phyloP scores from a whole-genome alignment of 2,888 invertebrate genomes.

The Sesia apiformis region DNA sequence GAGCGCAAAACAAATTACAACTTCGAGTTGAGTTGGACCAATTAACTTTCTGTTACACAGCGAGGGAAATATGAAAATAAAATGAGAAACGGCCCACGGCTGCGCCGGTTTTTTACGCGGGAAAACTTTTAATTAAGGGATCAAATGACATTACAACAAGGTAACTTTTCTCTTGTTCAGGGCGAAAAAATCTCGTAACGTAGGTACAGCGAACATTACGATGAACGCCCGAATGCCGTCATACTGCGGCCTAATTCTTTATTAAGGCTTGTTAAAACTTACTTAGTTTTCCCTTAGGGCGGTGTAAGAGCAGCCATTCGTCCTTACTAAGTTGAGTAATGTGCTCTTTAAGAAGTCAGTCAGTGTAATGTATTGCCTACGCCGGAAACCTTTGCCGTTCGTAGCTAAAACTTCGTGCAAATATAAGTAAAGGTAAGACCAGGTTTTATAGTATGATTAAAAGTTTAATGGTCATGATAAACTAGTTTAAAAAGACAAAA shows the following conservation, averaged over 20 bases:
- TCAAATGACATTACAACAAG: constrained; percentile 70
- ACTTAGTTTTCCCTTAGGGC: constrained; percentile 18
- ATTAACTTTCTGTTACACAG: constrained; percentile 70
- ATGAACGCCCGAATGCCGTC: constrained; percentile 22
- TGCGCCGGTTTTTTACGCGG: constrained; percentile 46
- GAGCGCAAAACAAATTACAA: constrained; percentile 67
- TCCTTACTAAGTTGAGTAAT: constrained; percentile 1
- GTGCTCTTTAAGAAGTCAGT: background rate
- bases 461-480: too few species aligned
- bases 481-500: too few species aligned
- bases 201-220: constrained; percentile 26
- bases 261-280: constrained; percentile 31
- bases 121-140: constrained; percentile 72
- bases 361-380: background rate
- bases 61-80: constrained; percentile 66
- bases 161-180: constrained; percentile 55
- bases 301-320: constrained; percentile 13
- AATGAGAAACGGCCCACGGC: constrained; percentile 63
- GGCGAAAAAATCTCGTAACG: constrained; percentile 26
- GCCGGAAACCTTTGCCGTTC: background rate
- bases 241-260: constrained; percentile 14
- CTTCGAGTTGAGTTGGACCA: constrained; percentile 63
- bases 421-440: background rate
- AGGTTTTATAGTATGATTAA: too few species aligned
- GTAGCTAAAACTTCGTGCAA: background rate